A percentile compares a stretch with the other conserved stretches of the same genome.
Conservation (phyloP, 1,140 invertebrate genomes). For the Agrypnia vestita region DNA sequence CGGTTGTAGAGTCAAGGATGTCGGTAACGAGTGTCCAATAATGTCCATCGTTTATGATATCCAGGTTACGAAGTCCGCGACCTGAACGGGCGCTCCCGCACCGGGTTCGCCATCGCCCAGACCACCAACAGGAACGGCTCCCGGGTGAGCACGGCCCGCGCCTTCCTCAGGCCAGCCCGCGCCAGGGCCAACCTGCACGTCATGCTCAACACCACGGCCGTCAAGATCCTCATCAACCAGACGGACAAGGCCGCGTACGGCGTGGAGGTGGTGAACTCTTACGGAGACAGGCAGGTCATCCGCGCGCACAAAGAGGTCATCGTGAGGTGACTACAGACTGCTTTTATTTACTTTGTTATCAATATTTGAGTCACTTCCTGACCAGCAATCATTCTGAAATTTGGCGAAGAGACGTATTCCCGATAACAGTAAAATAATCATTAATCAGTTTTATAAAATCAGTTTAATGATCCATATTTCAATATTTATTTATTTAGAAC, state of each 20-base stretch:
- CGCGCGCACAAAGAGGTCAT: constrained; percentile 80
- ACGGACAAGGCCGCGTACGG: constrained; percentile 72
- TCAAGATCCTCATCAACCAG: constrained; percentile 73
- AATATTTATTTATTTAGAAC: too few species aligned
- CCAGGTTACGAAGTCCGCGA: constrained; percentile 84
- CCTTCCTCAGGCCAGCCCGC: constrained; percentile 87
- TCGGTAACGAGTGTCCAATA: too few species aligned
- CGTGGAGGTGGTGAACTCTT: constrained; percentile 75
- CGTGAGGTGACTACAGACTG: constrained; percentile 63
- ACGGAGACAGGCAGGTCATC: constrained; percentile 74
- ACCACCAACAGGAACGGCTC: constrained; percentile 81
- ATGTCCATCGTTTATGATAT: constrained; percentile 48
- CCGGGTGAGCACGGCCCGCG: constrained; percentile 82
- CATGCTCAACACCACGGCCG: constrained; percentile 78
- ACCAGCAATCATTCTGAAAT: too few species aligned
- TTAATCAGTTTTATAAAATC: too few species aligned
- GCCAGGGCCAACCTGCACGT: constrained; percentile 83
- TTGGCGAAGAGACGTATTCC: too few species aligned
- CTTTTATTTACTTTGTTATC: constrained; percentile 63
- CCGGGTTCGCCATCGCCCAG: constrained; percentile 92
- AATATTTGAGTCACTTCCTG: too few species aligned
- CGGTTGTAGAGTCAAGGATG: too few species aligned
- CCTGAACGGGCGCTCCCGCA: constrained; percentile 90
- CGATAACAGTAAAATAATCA: too few species aligned
- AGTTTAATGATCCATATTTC: too few species aligned